phyloP scores from a whole-genome alignment of 1,140 invertebrate species.

The roundworm (Caenorhabditis elegans) region DNA sequence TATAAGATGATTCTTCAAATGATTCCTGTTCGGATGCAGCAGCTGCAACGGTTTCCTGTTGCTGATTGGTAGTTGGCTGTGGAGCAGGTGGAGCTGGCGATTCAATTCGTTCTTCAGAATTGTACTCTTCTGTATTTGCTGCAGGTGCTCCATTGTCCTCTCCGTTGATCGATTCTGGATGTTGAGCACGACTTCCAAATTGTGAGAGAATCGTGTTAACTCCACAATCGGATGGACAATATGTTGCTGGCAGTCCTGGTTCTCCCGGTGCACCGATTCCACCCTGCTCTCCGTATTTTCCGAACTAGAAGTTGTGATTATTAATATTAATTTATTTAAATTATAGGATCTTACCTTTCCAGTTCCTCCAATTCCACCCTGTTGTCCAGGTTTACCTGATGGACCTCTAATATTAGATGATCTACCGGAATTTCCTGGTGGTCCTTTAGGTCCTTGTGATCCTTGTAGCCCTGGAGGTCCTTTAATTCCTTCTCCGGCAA shows the following conservation, averaged over 20 bases:
- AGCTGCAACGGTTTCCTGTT: neutral
- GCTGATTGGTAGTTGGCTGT: neutral
- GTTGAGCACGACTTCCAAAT: neutral
- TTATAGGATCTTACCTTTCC: constrained; percentile 43
- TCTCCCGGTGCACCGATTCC: constrained; percentile 47
- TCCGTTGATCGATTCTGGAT: constrained; percentile 1
- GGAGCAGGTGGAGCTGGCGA: neutral
- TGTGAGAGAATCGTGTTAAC: constrained; percentile 46
- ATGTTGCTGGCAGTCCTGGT: constrained; percentile 44
- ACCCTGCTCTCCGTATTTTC: constrained; percentile 40
- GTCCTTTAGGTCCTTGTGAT: constrained; percentile 42
- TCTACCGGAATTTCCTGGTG: constrained; percentile 42
- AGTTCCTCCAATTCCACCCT: constrained; percentile 40
- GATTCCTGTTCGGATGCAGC: no score
- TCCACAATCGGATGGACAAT: constrained; percentile 51
- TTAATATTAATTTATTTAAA: no score
- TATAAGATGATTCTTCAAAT: constrained; percentile 38
- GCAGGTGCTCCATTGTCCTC: constrained; percentile 17
- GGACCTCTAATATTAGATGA: constrained; percentile 40
- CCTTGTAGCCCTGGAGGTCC: constrained; percentile 49
- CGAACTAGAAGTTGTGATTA: constrained; percentile 36
- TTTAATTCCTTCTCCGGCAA: constrained; percentile 46
- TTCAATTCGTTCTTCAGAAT: neutral
- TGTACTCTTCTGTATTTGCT: neutral
- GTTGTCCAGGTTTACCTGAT: constrained; percentile 34